These are phyloP conservation scores for Xiphorhynchus erythropygius DNA, from an alignment of 2,797 vertebrate species.

Conservation along the genomic window DNA sequence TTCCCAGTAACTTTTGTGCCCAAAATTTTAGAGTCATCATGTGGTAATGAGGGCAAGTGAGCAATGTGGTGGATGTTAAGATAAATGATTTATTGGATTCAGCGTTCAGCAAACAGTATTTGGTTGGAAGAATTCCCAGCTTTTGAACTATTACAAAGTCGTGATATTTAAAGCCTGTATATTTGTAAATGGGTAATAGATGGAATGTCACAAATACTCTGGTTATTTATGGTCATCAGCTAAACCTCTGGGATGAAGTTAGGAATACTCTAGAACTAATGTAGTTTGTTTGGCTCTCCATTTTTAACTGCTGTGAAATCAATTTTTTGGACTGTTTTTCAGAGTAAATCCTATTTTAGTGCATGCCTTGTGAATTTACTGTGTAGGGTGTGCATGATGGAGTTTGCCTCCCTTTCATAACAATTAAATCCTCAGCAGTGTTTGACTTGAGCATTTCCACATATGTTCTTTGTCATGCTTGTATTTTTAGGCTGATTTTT, in stretches of 20 bases:
- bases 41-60: slow-evolving; percentile 1
- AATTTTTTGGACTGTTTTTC: slow-evolving; percentile 19
- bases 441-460: neutral
- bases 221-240: slow-evolving; percentile 10
- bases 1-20: neutral
- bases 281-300: neutral
- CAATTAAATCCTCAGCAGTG: neutral
- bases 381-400: neutral
- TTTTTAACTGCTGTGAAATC: neutral
- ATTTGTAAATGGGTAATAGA: slow-evolving; percentile 33
- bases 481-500: neutral
- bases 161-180: slow-evolving; percentile 5
- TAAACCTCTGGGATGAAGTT: slow-evolving; percentile 33
- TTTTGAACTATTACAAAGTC: slow-evolving; percentile 31
- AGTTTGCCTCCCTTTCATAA: neutral
- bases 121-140: slow-evolving; percentile 23
- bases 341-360: neutral
- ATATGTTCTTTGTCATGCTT: neutral
- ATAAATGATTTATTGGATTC: slow-evolving; percentile 18
- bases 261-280: neutral
- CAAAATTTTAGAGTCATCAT: neutral
- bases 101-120: slow-evolving; percentile 10
- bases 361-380: neutral
- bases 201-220: neutral
- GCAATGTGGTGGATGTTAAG: neutral